phyloP scores from a whole-genome alignment of 2,113 vertebrate species.

The Tylochromis polylepis region DNA sequence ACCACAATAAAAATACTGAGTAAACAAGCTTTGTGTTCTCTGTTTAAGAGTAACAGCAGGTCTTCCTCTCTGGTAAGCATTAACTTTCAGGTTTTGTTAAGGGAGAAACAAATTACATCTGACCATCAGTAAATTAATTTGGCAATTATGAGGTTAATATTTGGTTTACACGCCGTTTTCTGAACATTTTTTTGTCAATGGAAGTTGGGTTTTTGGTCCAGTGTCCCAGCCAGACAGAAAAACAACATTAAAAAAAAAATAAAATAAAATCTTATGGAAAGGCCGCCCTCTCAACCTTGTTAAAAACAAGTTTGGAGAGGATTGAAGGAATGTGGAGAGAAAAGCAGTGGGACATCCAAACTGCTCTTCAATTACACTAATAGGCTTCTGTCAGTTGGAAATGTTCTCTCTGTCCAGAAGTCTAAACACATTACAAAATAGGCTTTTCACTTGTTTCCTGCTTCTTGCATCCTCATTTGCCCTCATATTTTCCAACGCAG shows the following conservation, averaged over 20 bases:
- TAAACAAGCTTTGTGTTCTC: neutral
- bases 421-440: neutral
- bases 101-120: neutral
- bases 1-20: neutral
- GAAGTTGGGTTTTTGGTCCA: neutral
- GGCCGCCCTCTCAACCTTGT: neutral
- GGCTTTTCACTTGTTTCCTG: neutral
- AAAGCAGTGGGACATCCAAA: neutral
- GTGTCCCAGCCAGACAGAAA: neutral
- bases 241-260: neutral
- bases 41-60: neutral
- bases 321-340: neutral
- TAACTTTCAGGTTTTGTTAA: neutral
- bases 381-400: neutral
- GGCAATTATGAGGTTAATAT: fast-evolving
- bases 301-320: neutral
- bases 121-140: neutral
- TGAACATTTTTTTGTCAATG: fast-evolving
- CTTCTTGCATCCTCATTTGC: neutral
- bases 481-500: neutral
- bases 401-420: neutral
- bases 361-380: neutral
- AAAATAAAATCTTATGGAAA: too few species aligned
- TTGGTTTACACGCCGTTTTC: neutral
- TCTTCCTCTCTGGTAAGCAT: neutral